Evolutionary conservation across 2,888 invertebrate genomes (phyloP), one percentile per base, ranked within the genome.

Genomic region (Pandemis cinnamomeana): DNA sequence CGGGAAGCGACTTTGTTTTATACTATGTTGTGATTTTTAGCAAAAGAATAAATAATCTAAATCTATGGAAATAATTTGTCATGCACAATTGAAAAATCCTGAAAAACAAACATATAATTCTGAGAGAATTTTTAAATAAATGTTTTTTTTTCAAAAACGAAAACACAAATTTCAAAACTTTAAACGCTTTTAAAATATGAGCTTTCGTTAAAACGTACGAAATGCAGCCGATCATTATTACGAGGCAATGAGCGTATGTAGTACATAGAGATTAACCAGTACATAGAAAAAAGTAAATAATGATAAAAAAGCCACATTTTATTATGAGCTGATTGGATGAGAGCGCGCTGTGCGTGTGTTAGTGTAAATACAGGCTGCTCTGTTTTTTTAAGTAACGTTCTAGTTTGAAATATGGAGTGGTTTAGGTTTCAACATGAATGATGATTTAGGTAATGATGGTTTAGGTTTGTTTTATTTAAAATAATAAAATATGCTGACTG

Each of bases 211-310:
- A 70, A 69, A 68, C 48, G 48, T 13, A 48, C 60, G n/a, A 67
- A 61, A 51, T 46, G 63, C 69, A 60, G 53, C 44, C 62, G 55
- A 69, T 73, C 51, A 60, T 70, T 68, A 73, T 73, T 73, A 68
- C 70, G 72, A 70, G 69, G 69, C 66, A 75, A 78, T 55, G 71
- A 60, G 67, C 53, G 72, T 71, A 60, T 71, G 71, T 71, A 60
- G 67, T 72, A 75, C 75, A 72, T 77, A 75, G 53, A 72, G 75
- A 79, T 77, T 77, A 78, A 71, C 48, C 55, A 55, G 82, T 86
- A 93, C 86, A 92, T 93, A 93, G 92, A 93, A 93, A 94, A 93
- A 93, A 92, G 92, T 93, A 93, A 87, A 93, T 93, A 92, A 88
- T 90, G 91, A 90, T 92, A 93, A 93, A 94, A 93, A 94, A 91